Evolutionary conservation across 2,888 invertebrate genomes (phyloP), one percentile per base, ranked within the genome.

Genomic region (Altica lythri): DNA sequence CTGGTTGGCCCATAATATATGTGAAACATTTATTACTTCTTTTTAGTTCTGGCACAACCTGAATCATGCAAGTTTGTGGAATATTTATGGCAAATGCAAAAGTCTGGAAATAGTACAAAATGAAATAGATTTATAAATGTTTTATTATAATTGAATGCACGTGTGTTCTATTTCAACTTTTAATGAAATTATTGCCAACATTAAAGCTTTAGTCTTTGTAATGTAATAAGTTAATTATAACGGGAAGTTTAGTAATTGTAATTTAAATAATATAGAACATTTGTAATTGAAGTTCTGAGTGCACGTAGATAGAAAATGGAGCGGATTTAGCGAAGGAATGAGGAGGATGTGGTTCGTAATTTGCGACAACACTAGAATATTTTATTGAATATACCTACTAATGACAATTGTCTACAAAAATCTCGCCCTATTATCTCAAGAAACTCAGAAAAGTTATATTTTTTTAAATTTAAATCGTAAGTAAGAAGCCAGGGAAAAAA

Each of bases 201-300:
- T 72, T 73, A 73, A 73, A 72, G 71, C 72, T 68, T 71, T 69
- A 71, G 69, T 70, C 72, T 72, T 72, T 69, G 70, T 72, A 73
- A 72, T 71, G 71, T 69, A 72, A 72, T 74, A 73, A 72, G 70
- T 73, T 73, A 74, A 75, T 74, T 73, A 74, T 70, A 68, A 69
- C 71, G 61, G 71, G 72, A 73, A 74, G 74, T 74, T 73, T 59
- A 49, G 73, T 73, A 75, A 74, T 75, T 75, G 75, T 74, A 72
- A 74, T 73, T 74, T 74, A 73, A 75, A 74, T 75, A 75, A 75
- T 74, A 71, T 71, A 73, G 71, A 72, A 68, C 72, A 71, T 70
- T 70, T 69, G 71, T 72, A 73, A 74, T 75, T 72, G 72, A 72
- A 72, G 68, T 69, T 72, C 67, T 69, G 68, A 61, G 60, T 63